Percentiles rank a stretch among this genome's conserved stretches.
These are phyloP conservation scores for Parotocinclus haroldoi DNA, from an alignment of 2,797 vertebrate species.

Conservation along the genomic window DNA sequence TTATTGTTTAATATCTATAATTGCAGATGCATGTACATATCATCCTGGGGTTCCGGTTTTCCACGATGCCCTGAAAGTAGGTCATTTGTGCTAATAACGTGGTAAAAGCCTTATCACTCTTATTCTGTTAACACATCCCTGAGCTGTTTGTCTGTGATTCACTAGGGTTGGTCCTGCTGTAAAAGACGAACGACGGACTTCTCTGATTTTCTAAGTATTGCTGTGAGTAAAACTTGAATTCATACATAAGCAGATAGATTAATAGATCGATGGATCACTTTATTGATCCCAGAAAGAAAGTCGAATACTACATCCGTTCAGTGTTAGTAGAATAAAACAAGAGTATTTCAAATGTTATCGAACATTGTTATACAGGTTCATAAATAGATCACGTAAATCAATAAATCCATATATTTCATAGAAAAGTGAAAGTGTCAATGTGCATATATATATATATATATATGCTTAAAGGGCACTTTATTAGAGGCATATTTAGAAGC, in stretches of 20 bases:
- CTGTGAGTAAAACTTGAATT: constrained; percentile 68
- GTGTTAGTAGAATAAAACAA: too few species aligned
- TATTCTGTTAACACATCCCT: background rate
- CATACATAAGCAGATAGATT: background rate
- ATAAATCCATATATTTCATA: too few species aligned
- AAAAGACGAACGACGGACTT: constrained; percentile 96
- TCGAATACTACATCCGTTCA: too few species aligned
- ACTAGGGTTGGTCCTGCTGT: constrained; percentile 96
- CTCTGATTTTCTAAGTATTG: constrained; percentile 96
- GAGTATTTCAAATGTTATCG: too few species aligned
- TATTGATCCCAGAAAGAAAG: too few species aligned
- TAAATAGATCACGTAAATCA: too few species aligned
- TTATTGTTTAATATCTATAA: background rate
- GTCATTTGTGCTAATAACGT: background rate
- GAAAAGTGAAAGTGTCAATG: too few species aligned
- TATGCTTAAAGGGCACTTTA: too few species aligned
- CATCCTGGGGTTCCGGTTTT: constrained; percentile 97
- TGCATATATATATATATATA: too few species aligned
- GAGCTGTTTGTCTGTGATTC: constrained; percentile 20
- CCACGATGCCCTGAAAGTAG: constrained; percentile 95
- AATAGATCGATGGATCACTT: too few species aligned
- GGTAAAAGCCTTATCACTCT: background rate
- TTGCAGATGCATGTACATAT: constrained; percentile 82
- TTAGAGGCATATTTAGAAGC: too few species aligned
- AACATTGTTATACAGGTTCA: too few species aligned